Conservation (phyloP, 2,888 invertebrate species). For the Hecatera dysodea region DNA sequence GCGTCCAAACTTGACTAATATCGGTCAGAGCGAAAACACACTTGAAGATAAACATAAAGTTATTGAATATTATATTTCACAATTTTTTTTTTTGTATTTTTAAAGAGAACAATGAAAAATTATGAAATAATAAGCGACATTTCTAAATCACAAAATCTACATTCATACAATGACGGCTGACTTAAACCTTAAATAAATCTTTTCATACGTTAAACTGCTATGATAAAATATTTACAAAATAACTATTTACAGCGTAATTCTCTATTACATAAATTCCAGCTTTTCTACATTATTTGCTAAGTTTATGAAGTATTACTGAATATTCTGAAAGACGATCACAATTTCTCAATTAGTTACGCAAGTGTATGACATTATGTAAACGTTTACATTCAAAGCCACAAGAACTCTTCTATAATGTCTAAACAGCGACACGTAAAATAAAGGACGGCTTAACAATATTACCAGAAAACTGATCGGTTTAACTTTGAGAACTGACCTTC, state of each 20-base stretch:
- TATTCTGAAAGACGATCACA: neutral
- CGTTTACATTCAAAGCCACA: slow-evolving; percentile 2
- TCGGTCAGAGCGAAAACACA: neutral
- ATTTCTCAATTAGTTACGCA: slow-evolving; percentile 5
- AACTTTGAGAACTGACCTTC: slow-evolving; percentile 5
- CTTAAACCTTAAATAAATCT: neutral
- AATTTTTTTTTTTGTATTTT: neutral
- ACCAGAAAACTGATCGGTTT: slow-evolving; percentile 19
- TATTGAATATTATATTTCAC: neutral
- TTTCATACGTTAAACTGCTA: neutral
- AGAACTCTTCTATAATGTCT: slow-evolving; percentile 11
- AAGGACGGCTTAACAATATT: slow-evolving; percentile 39
- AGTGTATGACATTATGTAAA: no score
- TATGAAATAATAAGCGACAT: neutral
- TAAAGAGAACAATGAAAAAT: neutral
- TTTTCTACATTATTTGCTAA: slow-evolving; percentile 20
- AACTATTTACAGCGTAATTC: slow-evolving; percentile 47
- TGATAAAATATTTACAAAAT: slow-evolving; percentile 43
- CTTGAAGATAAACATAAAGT: neutral
- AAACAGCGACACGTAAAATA: slow-evolving; percentile 14
- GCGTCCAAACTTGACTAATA: neutral
- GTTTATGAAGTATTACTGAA: slow-evolving; percentile 11
- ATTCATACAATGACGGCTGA: slow-evolving; percentile 1
- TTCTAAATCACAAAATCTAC: slow-evolving; percentile 13
- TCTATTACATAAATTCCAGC: slow-evolving; percentile 34